A percentile compares a stretch with the other conserved stretches of the same genome.
phyloP scores from a whole-genome alignment of 2,888 invertebrate species.

The Ormyrus rosae region DNA sequence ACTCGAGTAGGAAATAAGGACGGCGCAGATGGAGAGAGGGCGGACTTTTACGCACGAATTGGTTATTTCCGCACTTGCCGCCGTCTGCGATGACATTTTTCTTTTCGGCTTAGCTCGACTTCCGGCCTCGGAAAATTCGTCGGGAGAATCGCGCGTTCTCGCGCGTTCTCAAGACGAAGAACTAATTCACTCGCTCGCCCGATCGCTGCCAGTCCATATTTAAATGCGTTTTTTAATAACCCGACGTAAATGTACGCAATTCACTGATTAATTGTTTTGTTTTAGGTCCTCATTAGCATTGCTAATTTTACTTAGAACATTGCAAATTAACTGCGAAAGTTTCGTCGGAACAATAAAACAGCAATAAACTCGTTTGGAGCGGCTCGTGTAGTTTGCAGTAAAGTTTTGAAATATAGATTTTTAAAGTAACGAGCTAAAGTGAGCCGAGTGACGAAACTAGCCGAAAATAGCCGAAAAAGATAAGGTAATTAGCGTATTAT shows the following conservation, averaged over 20 bases:
- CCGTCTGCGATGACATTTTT: conserved; percentile 50
- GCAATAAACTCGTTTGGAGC: too few relatives aligned
- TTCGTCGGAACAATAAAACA: too few relatives aligned
- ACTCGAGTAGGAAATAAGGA: conserved; percentile 38
- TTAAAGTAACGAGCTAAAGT: background rate
- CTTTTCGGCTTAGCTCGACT: conserved; percentile 28
- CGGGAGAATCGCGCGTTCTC: conserved; percentile 48
- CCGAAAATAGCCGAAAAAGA: conserved; percentile 24
- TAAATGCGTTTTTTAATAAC: too few relatives aligned
- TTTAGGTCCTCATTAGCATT: too few relatives aligned
- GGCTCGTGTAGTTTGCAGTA: background rate
- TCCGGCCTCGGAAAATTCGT: conserved; percentile 33
- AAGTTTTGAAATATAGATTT: background rate
- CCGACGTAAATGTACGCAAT: too few relatives aligned
- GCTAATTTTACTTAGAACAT: too few relatives aligned
- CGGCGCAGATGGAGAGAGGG: background rate
- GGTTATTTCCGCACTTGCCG: conserved; percentile 54
- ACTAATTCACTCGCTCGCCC: too few relatives aligned
- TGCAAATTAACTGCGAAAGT: too few relatives aligned
- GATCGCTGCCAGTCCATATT: too few relatives aligned
- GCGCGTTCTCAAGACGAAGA: conserved; percentile 35
- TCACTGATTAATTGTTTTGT: too few relatives aligned
- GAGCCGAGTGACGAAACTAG: conserved; percentile 1
- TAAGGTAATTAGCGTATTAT: conserved; percentile 45
- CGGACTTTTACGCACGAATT: conserved; percentile 55